Evolutionary conservation across 2,888 invertebrate genomes (phyloP).

Genomic region (Drosophila barbarae): DNA sequence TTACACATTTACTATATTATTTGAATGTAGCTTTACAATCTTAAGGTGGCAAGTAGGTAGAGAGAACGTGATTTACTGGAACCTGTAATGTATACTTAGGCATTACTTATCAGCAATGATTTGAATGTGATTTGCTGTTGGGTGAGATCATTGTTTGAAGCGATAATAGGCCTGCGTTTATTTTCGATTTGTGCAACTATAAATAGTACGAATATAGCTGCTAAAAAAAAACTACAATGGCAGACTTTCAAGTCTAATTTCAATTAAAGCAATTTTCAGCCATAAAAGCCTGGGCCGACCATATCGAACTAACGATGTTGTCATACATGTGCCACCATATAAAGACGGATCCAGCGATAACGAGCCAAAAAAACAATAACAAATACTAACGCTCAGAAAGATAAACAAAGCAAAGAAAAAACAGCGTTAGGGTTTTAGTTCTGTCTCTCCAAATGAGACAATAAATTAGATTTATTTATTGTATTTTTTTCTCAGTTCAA

Average conservation of each 20-base stretch:
- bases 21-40: not conserved
- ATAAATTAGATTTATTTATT: slow-evolving; percentile 35
- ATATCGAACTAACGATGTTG: slow-evolving; percentile 45
- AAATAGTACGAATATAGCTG: slow-evolving; percentile 35
- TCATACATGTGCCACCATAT: slow-evolving; percentile 52
- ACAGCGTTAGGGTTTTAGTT: slow-evolving; percentile 19
- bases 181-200: slow-evolving; percentile 39
- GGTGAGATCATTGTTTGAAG: slow-evolving; percentile 54
- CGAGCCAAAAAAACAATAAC: slow-evolving; percentile 11
- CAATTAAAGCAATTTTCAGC: slow-evolving; percentile 33
- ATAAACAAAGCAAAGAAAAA: slow-evolving; percentile 31
- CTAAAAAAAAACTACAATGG: slow-evolving; percentile 9
- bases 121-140: slow-evolving; percentile 31
- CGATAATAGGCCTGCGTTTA: slow-evolving; percentile 44
- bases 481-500: slow-evolving; percentile 10
- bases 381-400: slow-evolving; percentile 8
- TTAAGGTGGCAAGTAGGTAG: not conserved
- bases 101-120: slow-evolving; percentile 34
- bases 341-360: slow-evolving; percentile 24
- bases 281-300: slow-evolving; percentile 26
- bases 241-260: slow-evolving; percentile 27
- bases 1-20: slow-evolving; percentile 5
- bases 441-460: slow-evolving; percentile 32
- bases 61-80: not conserved
- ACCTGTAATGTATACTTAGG: slow-evolving; percentile 1